Base-by-base conservation (phyloP, 2,797 vertebrate genomes). In the Channa striata region DNA sequence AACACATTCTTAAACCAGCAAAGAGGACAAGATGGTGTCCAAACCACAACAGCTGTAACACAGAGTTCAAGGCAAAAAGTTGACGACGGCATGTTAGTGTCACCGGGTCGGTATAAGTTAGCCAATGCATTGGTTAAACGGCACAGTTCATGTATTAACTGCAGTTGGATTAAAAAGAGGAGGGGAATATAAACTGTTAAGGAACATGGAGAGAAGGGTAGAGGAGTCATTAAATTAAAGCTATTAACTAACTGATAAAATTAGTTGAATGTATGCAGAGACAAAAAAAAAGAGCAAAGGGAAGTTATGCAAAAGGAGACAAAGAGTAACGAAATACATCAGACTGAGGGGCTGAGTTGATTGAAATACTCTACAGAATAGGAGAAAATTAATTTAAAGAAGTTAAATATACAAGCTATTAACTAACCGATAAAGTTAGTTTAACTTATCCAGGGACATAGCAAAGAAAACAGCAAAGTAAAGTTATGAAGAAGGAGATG, bases 1-100 rank as follows among this genome's bases (percentile, higher is more conserved):
- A 80, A 74, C 1, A 66, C 59, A 71, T 68, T n/a, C 37, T 73
- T 71, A 70, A 83, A 85, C 21, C 53, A 77, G 58, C 68, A 76
- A 79, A 71, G 63, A 42, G 54, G 58, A 59, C 69, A 68, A 84
- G 78, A 87, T 70, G 61, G 64, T 72, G 66, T 83, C 57, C 79
- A 87, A 77, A 88, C 75, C 64, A 59, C 53, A 61, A 21, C 53
- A 23, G 66, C 34, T 52, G 51, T 19, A 14, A 80, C 48, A 68
- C 78, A 60, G 50, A 81, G 84, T 82, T 58, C 84, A 85, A 87
- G 56, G 72, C 8, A 70, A 81, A 74, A 68, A 63, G 82, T 88
- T 75, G 77, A 50, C 80, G 76, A 83, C 59, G 84, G 82, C 80
- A 78, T 88, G 86, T 93, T 88, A 91, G 82, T 82, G 78, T 84